Evolutionary conservation across 2,888 invertebrate species (phyloP).

Genomic region (Eurois occulta): DNA sequence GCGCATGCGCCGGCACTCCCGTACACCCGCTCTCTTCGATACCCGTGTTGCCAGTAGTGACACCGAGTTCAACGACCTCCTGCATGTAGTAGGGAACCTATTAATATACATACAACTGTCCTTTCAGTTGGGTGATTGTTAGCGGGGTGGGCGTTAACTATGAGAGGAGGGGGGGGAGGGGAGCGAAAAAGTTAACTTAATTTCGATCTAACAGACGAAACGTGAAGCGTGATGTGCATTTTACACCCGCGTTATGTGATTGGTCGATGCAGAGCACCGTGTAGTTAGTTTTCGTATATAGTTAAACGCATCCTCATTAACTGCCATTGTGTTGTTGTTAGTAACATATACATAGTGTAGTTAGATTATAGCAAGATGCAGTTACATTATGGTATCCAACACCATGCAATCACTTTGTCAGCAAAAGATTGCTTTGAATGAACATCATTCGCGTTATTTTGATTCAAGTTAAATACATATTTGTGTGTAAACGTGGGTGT

Average conservation of each 20-base stretch:
- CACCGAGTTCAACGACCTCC: slow-evolving; percentile 85
- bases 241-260: not conserved
- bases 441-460: not conserved
- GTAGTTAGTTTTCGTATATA: not conserved
- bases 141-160: not conserved
- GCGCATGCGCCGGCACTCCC: slow-evolving; percentile 95
- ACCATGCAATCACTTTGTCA: not conserved
- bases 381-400: not conserved
- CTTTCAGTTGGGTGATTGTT: slow-evolving; percentile 24
- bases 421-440: not conserved
- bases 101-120: slow-evolving; percentile 57
- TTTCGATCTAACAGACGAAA: not conserved
- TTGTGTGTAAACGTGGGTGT: not conserved
- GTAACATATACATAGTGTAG: not conserved
- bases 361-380: not conserved
- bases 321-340: too few species aligned
- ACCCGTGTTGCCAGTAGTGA: slow-evolving; percentile 82
- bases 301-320: not conserved
- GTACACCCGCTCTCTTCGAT: slow-evolving; percentile 83
- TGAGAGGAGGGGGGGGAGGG: not conserved
- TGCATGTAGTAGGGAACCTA: slow-evolving; percentile 55
- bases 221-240: not conserved
- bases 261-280: not conserved
- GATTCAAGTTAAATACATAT: too few species aligned
- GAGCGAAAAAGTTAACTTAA: not conserved